Percentiles rank a stretch among this genome's conserved stretches.
Evolutionary conservation across 2,113 vertebrate species (phyloP).

Genomic region (Rhizomys pruinosus): DNA sequence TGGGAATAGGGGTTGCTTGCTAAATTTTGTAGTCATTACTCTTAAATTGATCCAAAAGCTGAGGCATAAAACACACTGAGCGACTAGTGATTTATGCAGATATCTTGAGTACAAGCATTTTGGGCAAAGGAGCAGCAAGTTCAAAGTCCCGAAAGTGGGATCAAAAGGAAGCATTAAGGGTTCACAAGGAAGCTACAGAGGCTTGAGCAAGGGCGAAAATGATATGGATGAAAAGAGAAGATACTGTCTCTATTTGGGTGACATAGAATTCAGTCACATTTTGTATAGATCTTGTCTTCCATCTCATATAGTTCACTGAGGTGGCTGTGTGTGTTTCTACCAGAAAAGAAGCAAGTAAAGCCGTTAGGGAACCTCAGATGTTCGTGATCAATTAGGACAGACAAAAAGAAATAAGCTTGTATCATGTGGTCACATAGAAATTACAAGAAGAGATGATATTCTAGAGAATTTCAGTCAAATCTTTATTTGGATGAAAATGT

Average conservation of each 20-base stretch:
- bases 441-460: background rate
- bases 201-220: background rate
- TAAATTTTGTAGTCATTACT: background rate
- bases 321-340: background rate
- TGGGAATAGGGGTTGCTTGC: background rate
- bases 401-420: background rate
- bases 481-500: constrained; percentile 5
- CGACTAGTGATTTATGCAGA: background rate
- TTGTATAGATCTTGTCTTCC: background rate
- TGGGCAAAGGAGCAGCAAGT: background rate
- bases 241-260: background rate
- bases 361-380: background rate
- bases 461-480: constrained; percentile 22
- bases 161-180: background rate
- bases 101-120: background rate
- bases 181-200: background rate
- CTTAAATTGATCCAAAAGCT: background rate
- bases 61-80: background rate
- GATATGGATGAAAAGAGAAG: background rate
- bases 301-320: background rate
- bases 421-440: background rate
- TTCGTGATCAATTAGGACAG: background rate
- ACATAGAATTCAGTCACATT: background rate
- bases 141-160: background rate
- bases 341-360: background rate